These are phyloP conservation scores for Tetramorium simillimum DNA, from an alignment of 1,140 invertebrate genomes.

Conservation along the genomic window DNA sequence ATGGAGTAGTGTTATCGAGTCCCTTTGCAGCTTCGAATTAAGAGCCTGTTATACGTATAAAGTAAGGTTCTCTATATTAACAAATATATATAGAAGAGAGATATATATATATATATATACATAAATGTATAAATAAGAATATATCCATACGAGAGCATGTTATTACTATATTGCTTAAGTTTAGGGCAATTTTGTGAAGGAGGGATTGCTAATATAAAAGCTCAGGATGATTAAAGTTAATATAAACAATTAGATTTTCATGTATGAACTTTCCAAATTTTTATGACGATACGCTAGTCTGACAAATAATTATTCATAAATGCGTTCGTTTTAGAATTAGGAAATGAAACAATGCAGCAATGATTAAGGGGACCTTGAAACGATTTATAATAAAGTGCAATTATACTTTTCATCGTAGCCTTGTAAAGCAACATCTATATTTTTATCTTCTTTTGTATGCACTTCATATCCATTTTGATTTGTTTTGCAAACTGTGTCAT, in stretches of 20 bases:
- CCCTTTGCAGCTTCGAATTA: conserved; percentile 69
- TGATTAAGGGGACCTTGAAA: conserved; percentile 60
- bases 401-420: conserved; percentile 55
- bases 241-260: conserved; percentile 61
- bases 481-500: background rate
- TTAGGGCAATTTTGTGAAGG: conserved; percentile 51
- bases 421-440: conserved; percentile 15
- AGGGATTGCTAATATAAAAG: conserved; percentile 40
- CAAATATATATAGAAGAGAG: conserved; percentile 58
- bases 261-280: conserved; percentile 64
- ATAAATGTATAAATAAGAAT: conserved; percentile 64
- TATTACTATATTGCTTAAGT: conserved; percentile 62
- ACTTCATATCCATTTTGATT: conserved; percentile 15
- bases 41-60: conserved; percentile 74
- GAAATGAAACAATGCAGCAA: conserved; percentile 48
- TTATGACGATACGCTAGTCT: conserved; percentile 62
- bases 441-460: background rate
- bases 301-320: conserved; percentile 61
- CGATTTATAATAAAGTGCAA: conserved; percentile 60
- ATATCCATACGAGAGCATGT: conserved; percentile 60
- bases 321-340: conserved; percentile 64
- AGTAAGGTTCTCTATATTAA: conserved; percentile 76
- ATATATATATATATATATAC: conserved; percentile 38
- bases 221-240: conserved; percentile 61
- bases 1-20: conserved; percentile 45